Base-by-base conservation (phyloP, 2,113 vertebrate genomes). In the Myotis brandtii region DNA sequence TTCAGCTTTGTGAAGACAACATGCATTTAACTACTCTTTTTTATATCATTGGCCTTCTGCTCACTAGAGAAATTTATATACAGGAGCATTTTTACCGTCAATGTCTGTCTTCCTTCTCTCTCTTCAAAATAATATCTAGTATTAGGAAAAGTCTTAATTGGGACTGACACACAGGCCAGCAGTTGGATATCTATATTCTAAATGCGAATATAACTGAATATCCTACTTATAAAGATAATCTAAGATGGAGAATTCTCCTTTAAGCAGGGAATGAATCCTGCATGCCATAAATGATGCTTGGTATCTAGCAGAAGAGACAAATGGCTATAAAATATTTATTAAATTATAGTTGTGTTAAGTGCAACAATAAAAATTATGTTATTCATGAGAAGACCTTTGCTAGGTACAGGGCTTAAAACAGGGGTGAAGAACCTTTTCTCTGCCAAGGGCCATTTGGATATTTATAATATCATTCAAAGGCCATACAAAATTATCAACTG, bases 11-110 rank as follows among this genome's bases (percentile, higher is more conserved):
- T 89, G 94, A 97, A 94, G 95, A 97, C 93, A 96, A 95, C 89
- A 96, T 56, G 27, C 69, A 67, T 96, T 98, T 93, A 92, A 96
- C 95, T 84, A 91, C 54, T 94, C n/a, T 86, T 20, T 95, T 84
- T 94, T 96, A 95, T 97, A 91, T 94, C 70, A 56, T 93, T 96
- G 95, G 94, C 86, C 93, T 97, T 97, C 94, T 96, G 91, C 82
- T 96, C 86, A 91, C 76, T 81, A 62, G 64, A 90, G 34, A 91
- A 87, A 91, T 93, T 95, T 89, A 66, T 95, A 34, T 89, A 94
- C 70, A 83, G n/a, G 64, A 92, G 5, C 46, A 94, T 85, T 97
- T 97, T 92, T 75, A 66, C 25, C 80, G 54, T 72, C 64, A 92
- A 77, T 62, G 85, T 83, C 46, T 92, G 48, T 89, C 85, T 54